These are phyloP conservation scores for Drosophila kohkoa DNA, from an alignment of 1,140 invertebrate species.

Conservation along the genomic window DNA sequence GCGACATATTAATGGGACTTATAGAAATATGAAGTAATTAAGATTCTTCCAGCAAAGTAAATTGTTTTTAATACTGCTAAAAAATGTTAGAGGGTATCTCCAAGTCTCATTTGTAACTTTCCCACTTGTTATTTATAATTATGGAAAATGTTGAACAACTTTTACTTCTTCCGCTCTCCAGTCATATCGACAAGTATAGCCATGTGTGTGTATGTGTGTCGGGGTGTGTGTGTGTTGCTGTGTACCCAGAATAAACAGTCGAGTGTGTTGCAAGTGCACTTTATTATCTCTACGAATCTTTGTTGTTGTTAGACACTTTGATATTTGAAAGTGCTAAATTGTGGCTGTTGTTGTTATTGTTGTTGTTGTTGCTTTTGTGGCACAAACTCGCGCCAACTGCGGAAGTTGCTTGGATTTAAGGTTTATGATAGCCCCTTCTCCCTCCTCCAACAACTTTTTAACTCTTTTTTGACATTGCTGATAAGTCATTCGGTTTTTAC, in stretches of 20 bases:
- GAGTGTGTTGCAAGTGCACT: conserved; percentile 46
- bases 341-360: background rate
- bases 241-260: conserved; percentile 49
- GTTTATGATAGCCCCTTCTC: conserved; percentile 44
- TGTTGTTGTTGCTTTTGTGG: background rate
- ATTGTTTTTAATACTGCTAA: too few species aligned
- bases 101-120: background rate
- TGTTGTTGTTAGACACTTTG: conserved; percentile 10
- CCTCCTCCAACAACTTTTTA: background rate
- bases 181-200: conserved; percentile 15
- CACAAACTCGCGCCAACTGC: conserved; percentile 43
- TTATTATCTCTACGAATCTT: conserved; percentile 10
- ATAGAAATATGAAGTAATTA: too few species aligned
- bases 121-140: conserved; percentile 52
- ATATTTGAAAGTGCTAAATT: conserved; percentile 64
- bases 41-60: too few species aligned
- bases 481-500: too few species aligned
- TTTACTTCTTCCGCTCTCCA: conserved; percentile 66
- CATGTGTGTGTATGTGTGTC: background rate
- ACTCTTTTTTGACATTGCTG: background rate
- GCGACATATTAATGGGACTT: too few species aligned
- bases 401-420: conserved; percentile 62
- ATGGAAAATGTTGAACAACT: conserved; percentile 57
- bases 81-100: background rate
- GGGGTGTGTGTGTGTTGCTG: background rate